Conservation (phyloP, 2,797 vertebrate genomes). For the Sebastes matsubarae region DNA sequence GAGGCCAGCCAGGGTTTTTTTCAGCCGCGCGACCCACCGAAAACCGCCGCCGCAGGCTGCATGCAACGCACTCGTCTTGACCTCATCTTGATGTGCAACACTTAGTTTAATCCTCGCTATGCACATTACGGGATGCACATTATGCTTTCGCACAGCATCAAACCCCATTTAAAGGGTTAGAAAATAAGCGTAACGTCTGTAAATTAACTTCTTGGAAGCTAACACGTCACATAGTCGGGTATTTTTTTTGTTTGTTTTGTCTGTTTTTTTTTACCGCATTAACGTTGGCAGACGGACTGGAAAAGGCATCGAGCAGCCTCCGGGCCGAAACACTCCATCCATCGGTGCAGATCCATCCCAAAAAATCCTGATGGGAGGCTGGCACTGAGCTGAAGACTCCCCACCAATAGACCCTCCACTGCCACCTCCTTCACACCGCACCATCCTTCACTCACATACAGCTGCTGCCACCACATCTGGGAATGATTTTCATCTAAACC, state of each 20-base stretch:
- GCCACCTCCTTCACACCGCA: constrained; percentile 27
- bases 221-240: neutral
- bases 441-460: constrained; percentile 50
- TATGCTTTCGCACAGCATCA: neutral
- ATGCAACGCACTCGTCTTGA: neutral
- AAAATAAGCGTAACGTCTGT: neutral
- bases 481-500: constrained; percentile 56
- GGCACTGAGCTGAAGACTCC: neutral
- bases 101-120: neutral
- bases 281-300: constrained; percentile 6
- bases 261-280: neutral
- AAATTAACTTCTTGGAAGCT: neutral
- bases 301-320: neutral
- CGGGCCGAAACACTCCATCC: neutral
- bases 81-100: neutral
- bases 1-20: constrained; percentile 22
- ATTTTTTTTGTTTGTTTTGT: neutral
- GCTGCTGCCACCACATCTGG: constrained; percentile 76
- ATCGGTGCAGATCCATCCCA: neutral
- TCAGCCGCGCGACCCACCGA: constrained; percentile 6
- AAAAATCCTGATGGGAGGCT: neutral
- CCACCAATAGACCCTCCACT: neutral
- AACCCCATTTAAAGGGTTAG: neutral
- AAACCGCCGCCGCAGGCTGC: constrained; percentile 21
- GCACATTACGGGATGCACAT: neutral